These are phyloP conservation scores for Autographa pulchrina DNA, from an alignment of 2,888 invertebrate species.

Conservation along the genomic window DNA sequence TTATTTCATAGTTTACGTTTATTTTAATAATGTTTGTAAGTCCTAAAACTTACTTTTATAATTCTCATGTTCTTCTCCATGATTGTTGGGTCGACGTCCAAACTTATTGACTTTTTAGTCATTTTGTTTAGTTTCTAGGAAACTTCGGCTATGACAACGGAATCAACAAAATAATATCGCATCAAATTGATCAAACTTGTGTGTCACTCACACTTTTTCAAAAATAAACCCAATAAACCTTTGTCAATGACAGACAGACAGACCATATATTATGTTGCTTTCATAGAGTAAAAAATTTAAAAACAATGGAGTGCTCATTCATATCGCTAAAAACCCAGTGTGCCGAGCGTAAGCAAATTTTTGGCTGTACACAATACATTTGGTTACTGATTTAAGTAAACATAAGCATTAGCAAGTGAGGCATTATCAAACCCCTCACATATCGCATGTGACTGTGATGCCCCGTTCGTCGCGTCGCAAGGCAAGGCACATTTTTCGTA, in stretches of 20 bases:
- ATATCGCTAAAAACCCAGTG: too few species aligned
- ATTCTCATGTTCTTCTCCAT: conserved; percentile 89
- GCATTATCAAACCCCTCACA: too few species aligned
- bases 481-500: too few species aligned
- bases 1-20: conserved; percentile 7
- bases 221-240: conserved; percentile 3
- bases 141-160: conserved; percentile 44
- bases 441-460: too few species aligned
- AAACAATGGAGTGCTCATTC: too few species aligned
- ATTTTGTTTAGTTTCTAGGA: conserved; percentile 67
- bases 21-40: conserved; percentile 11
- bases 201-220: conserved; percentile 2
- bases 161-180: conserved; percentile 35
- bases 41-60: conserved; percentile 71
- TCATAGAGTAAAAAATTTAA: too few species aligned
- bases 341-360: too few species aligned
- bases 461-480: too few species aligned
- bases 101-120: conserved; percentile 85
- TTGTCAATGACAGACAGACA: not conserved
- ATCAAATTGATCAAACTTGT: conserved; percentile 8
- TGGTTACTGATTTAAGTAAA: too few species aligned
- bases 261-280: too few species aligned
- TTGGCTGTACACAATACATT: too few species aligned
- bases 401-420: too few species aligned
- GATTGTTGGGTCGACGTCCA: conserved; percentile 90